Percentiles rank a stretch among this genome's conserved stretches.
phyloP scores from a whole-genome alignment of 2,113 vertebrate genomes.

The Zosterops pallidus region DNA sequence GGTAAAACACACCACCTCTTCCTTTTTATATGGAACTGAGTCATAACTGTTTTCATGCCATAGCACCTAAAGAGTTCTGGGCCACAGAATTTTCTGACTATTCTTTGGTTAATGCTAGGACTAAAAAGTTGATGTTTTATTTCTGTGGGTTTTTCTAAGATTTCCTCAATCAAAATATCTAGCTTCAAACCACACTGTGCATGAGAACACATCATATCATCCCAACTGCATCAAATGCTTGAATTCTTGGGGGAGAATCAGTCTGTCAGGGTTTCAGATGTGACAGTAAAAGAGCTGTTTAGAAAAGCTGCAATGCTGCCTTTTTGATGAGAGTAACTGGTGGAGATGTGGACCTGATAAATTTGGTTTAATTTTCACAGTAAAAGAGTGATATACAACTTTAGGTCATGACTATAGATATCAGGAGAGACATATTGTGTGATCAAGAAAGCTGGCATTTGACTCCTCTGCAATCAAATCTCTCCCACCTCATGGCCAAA shows the following conservation, averaged over 20 bases:
- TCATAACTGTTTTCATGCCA: not conserved
- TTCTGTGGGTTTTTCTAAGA: not conserved
- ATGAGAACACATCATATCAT: not conserved
- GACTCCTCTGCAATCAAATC: not conserved
- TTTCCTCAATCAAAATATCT: not conserved
- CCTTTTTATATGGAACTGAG: not conserved
- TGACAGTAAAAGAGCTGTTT: not conserved
- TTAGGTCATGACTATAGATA: not conserved
- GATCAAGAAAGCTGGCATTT: not conserved
- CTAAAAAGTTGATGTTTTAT: not conserved
- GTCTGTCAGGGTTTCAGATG: not conserved
- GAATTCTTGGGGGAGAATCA: not conserved
- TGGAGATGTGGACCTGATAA: not conserved
- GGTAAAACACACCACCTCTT: not conserved
- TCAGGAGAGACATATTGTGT: not conserved
- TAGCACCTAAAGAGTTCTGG: not conserved
- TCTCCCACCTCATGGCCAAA: not conserved
- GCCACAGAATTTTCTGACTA: not conserved
- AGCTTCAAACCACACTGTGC: not conserved
- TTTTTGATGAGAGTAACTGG: not conserved
- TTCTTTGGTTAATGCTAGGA: not conserved
- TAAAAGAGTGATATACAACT: not conserved
- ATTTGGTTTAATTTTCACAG: not conserved
- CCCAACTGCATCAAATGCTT: not conserved
- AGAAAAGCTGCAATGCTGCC: not conserved